Evolutionary conservation across 2,888 invertebrate species (phyloP).

Genomic region (Nowickia ferox): DNA sequence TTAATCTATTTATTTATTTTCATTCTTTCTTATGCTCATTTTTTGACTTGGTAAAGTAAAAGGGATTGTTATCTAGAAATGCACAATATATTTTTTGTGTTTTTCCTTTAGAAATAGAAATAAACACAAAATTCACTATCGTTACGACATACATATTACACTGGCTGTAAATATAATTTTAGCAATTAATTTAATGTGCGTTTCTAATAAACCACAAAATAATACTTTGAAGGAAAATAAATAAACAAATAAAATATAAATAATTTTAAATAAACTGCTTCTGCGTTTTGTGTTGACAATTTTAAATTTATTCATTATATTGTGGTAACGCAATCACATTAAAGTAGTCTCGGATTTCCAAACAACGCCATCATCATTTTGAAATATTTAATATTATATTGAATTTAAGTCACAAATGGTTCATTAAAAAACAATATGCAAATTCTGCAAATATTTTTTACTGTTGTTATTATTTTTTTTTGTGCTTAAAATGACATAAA

Average conservation of each 20-base stretch:
- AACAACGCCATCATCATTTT: conserved; percentile 22
- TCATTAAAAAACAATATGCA: conserved; percentile 42
- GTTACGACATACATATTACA: no score
- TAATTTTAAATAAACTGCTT: background rate
- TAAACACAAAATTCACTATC: no score
- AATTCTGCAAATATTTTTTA: conserved; percentile 37
- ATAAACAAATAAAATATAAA: background rate
- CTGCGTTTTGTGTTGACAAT: background rate
- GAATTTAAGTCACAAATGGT: conserved; percentile 1
- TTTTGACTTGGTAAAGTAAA: no score
- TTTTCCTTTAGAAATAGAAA: no score
- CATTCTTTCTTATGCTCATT: no score
- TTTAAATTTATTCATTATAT: background rate
- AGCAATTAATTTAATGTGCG: no score
- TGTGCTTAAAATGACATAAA: conserved; percentile 9
- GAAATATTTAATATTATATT: conserved; percentile 3
- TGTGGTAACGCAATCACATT: background rate
- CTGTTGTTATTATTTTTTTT: conserved; percentile 13
- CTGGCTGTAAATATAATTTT: no score
- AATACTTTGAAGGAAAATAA: no score
- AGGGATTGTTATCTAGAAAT: no score
- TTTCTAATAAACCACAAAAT: no score
- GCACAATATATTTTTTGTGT: no score
- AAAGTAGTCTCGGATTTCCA: conserved; percentile 29
- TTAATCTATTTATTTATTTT: no score